phyloP scores from a whole-genome alignment of 2,113 vertebrate species.

The Tautogolabrus adspersus region DNA sequence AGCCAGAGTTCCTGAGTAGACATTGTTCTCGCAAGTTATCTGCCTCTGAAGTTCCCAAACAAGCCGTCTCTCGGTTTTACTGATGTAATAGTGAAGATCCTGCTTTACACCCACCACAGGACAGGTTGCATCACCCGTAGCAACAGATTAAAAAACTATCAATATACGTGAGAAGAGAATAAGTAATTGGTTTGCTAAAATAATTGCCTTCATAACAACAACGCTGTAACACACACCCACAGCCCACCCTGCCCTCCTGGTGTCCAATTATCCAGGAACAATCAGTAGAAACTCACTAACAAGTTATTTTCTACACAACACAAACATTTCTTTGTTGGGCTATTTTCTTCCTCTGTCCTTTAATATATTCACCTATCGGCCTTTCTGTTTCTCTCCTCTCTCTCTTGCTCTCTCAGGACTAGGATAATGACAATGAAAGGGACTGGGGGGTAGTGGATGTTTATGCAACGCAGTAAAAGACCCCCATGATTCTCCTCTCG shows the following conservation, averaged over 20 bases:
- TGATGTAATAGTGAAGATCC: neutral
- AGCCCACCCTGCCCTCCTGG: slow-evolving; percentile 14
- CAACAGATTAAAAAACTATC: slow-evolving; percentile 53
- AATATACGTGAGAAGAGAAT: slow-evolving; percentile 40
- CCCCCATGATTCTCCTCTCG: slow-evolving; percentile 30
- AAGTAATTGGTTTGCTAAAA: slow-evolving; percentile 55
- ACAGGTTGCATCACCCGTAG: neutral
- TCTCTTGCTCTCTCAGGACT: slow-evolving; percentile 51
- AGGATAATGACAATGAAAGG: slow-evolving; percentile 58
- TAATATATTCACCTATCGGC: slow-evolving; percentile 7
- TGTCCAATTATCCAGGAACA: slow-evolving; percentile 74
- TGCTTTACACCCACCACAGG: neutral
- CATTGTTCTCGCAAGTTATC: neutral
- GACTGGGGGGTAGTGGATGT: slow-evolving; percentile 8
- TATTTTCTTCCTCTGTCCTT: slow-evolving; percentile 12
- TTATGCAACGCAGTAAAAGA: slow-evolving; percentile 36
- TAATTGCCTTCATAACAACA: slow-evolving; percentile 53
- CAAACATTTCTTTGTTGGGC: slow-evolving; percentile 17
- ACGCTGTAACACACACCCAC: slow-evolving; percentile 13
- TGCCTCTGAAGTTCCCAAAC: neutral
- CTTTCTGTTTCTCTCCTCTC: slow-evolving; percentile 6
- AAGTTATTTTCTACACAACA: slow-evolving; percentile 10
- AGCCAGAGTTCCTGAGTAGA: neutral
- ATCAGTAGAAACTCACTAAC: slow-evolving; percentile 38
- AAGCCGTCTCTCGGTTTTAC: neutral